Conservation (phyloP, 2,888 invertebrate genomes). For the Ypsolopha sequella region DNA sequence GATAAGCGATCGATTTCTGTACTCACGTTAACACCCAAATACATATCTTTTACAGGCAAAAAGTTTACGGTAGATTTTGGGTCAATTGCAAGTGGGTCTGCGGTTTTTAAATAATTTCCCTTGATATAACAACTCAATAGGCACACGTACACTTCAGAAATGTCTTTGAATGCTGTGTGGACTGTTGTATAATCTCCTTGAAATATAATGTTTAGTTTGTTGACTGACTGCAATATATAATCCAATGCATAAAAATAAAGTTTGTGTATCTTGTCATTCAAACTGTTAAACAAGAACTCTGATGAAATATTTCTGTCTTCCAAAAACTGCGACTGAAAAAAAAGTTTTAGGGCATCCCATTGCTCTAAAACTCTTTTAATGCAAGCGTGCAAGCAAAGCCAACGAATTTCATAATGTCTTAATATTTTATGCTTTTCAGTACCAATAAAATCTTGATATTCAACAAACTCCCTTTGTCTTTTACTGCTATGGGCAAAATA, state of each 20-base stretch:
- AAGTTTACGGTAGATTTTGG: not conserved
- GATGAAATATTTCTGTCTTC: not conserved
- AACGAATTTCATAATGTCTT: conserved; percentile 2
- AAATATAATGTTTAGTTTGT: not conserved
- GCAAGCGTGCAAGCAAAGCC: not conserved
- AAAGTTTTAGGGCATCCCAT: conserved; percentile 1
- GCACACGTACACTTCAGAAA: not conserved
- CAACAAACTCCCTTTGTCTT: not conserved
- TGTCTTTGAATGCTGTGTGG: not conserved
- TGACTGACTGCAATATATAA: not conserved
- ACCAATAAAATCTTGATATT: not conserved
- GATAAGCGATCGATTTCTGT: not conserved
- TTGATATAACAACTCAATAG: not conserved
- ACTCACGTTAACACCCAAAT: not conserved
- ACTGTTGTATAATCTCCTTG: not conserved
- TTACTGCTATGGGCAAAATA: not conserved
- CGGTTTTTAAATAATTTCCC: not conserved
- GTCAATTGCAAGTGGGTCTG: not conserved
- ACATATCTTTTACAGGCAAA: not conserved
- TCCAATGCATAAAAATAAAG: not conserved
- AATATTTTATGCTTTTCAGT: conserved; percentile 1
- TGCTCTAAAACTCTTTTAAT: not conserved
- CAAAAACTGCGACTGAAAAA: not conserved
- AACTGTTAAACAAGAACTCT: conserved; percentile 13
- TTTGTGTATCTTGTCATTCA: conserved; percentile 12